These are phyloP conservation scores for Elephantulus edwardii DNA, from an alignment of 2,113 vertebrate species.

Conservation along the genomic window DNA sequence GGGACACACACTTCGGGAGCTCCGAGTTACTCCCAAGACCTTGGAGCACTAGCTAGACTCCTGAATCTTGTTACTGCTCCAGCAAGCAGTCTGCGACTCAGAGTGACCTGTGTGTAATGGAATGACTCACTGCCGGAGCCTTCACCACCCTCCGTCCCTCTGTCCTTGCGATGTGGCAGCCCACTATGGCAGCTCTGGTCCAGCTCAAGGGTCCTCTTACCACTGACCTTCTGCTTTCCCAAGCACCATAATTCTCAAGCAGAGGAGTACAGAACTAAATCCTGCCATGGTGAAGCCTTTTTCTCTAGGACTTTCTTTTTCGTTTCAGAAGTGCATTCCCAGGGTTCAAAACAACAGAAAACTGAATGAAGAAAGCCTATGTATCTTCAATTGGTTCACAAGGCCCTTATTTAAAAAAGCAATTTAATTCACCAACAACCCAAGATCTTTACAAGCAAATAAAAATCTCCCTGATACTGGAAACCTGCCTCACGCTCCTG, in stretches of 20 bases:
- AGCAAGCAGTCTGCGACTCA: neutral
- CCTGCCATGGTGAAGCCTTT: accelerated
- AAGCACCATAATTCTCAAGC: too few relatives aligned
- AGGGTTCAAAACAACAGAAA: accelerated
- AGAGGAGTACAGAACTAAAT: too few relatives aligned
- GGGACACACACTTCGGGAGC: neutral
- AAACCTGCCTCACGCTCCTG: neutral
- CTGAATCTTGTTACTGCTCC: neutral
- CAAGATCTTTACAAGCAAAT: neutral
- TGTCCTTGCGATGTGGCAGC: neutral
- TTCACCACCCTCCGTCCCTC: too few relatives aligned
- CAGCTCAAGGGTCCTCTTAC: neutral
- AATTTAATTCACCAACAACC: neutral
- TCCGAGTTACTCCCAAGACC: too few relatives aligned
- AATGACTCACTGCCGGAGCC: neutral
- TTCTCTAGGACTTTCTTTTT: neutral
- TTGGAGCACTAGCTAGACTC: neutral
- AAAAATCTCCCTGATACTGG: neutral
- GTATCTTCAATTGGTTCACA: too few relatives aligned
- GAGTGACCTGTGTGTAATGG: neutral
- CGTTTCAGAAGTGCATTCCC: neutral
- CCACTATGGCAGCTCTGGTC: neutral
- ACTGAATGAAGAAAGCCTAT: neutral
- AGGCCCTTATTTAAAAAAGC: neutral
- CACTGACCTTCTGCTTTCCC: neutral